A percentile compares a stretch with the other conserved stretches of the same genome.
Evolutionary conservation across 2,797 vertebrate genomes (phyloP).

Genomic region (Myripristis murdjan): DNA sequence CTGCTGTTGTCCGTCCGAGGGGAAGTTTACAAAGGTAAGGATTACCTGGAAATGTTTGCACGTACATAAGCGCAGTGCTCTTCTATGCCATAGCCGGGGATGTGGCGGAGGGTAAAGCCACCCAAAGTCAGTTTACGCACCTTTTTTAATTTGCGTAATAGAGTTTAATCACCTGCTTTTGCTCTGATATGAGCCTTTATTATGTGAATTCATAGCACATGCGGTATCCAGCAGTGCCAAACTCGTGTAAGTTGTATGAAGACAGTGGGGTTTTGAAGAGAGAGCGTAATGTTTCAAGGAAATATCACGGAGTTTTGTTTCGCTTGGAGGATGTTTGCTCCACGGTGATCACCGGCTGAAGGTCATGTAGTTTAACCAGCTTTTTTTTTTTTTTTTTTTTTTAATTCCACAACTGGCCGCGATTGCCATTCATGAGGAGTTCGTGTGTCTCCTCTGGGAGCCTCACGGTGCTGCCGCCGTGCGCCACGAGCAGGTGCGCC

Average conservation of each 20-base stretch:
- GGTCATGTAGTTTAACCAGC: no score
- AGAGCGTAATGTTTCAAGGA: no score
- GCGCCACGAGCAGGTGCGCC: slow-evolving; percentile 62
- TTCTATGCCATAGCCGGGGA: neutral
- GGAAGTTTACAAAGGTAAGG: slow-evolving; percentile 89
- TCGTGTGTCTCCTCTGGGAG: slow-evolving; percentile 28
- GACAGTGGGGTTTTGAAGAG: no score
- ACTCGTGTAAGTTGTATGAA: neutral
- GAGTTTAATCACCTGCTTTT: neutral
- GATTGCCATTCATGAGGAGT: slow-evolving; percentile 10
- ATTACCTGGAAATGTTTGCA: slow-evolving; percentile 24
- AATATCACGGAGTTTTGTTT: no score
- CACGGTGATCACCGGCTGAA: no score
- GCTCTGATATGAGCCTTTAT: neutral
- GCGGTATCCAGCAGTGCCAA: neutral
- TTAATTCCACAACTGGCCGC: no score
- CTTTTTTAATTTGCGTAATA: slow-evolving; percentile 9
- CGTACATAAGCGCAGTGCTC: neutral
- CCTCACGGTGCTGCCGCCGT: slow-evolving; percentile 17
- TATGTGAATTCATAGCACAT: neutral
- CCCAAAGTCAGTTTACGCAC: slow-evolving; percentile 36
- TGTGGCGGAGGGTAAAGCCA: slow-evolving; percentile 2
- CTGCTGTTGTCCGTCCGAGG: slow-evolving; percentile 81
- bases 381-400: no score
- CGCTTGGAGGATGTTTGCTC: no score